Conservation (phyloP, 2,888 invertebrate species). For the Hipparchia semele region DNA sequence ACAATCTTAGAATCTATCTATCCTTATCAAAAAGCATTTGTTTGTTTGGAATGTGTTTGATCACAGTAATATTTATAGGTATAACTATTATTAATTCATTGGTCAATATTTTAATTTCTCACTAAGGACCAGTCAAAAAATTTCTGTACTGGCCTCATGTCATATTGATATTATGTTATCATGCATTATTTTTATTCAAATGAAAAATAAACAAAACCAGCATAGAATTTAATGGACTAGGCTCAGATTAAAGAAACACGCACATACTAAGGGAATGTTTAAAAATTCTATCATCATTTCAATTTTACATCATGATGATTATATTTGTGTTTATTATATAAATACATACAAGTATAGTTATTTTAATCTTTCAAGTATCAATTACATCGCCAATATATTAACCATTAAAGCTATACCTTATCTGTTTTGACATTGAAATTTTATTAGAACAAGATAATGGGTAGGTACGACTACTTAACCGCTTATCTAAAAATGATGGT, state of each 20-base stretch:
- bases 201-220: no score
- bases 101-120: no score
- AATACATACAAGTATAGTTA: neutral
- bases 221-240: no score
- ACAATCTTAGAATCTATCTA: neutral
- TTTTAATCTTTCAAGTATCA: neutral
- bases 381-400: neutral
- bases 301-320: no score
- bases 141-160: no score
- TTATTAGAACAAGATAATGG: slow-evolving; percentile 6
- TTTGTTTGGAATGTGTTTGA: slow-evolving; percentile 18
- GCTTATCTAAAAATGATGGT: slow-evolving; percentile 24
- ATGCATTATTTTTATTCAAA: no score
- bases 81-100: neutral
- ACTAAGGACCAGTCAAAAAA: no score
- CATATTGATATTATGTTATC: no score
- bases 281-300: no score
- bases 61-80: slow-evolving; percentile 4
- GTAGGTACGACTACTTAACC: neutral
- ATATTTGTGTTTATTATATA: neutral
- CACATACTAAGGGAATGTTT: no score
- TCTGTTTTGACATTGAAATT: slow-evolving; percentile 16
- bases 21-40: neutral
- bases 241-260: no score
- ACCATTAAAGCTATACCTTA: neutral